phyloP scores from a whole-genome alignment of 2,888 invertebrate genomes.

The Exephanes ischioxanthus region DNA sequence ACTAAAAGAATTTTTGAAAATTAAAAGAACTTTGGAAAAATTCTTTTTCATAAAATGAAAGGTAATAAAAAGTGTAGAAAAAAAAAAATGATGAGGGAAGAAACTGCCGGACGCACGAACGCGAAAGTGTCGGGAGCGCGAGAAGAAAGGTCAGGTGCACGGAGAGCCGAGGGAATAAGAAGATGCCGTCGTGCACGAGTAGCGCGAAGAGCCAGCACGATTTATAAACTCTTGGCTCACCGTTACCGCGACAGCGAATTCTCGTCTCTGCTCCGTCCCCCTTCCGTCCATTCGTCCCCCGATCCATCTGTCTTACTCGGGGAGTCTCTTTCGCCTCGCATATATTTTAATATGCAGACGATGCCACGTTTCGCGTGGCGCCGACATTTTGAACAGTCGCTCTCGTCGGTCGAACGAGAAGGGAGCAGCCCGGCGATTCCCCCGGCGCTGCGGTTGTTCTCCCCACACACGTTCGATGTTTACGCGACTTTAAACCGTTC shows the following conservation, averaged over 20 bases:
- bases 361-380: conserved; percentile 70
- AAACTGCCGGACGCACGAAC: not conserved
- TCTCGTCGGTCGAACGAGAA: conserved; percentile 54
- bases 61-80: no score
- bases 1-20: no score
- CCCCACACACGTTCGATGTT: conserved; percentile 10
- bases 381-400: conserved; percentile 69
- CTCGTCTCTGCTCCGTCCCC: conserved; percentile 11
- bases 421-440: not conserved
- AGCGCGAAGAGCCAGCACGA: conserved; percentile 58
- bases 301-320: not conserved
- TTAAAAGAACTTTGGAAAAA: no score
- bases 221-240: conserved; percentile 51
- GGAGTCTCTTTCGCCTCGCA: conserved; percentile 28
- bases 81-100: no score
- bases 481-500: conserved; percentile 22
- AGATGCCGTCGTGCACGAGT: conserved; percentile 46
- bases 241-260: conserved; percentile 38
- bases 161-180: conserved; percentile 28
- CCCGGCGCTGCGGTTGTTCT: conserved; percentile 24
- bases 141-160: conserved; percentile 58
- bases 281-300: not conserved
- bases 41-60: no score
- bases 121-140: not conserved
- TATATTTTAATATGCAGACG: conserved; percentile 74